Evolutionary conservation across 2,888 invertebrate species (phyloP), one percentile per base, ranked within the genome.

Genomic region (Autographa pulchrina): DNA sequence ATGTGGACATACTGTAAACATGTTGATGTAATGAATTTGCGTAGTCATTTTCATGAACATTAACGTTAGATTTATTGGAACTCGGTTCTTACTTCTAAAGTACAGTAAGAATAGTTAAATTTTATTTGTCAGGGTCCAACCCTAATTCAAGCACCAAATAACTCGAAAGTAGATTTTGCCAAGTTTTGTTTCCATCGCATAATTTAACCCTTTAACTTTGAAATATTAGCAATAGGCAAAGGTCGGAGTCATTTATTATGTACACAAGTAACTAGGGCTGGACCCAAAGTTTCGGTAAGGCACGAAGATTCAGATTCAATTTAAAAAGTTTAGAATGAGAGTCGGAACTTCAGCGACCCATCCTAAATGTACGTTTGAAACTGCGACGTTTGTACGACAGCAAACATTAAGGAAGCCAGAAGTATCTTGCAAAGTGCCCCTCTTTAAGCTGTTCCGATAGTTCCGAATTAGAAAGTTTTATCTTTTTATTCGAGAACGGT

Each of bases 251-350:
- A 89, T 92, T 91, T 90, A 91, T 89, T 89, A 91, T 89, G 89
- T 89, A 90, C 80, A 85, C 82, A 85, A 82, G 84, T 85, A 87
- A 85, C 80, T 86, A 83, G 77, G 80, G 80, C 74, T 72, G 67
- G 73, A 65, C 67, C 68, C 62, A 4, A 89, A 90, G 84, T 87
- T 86, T 73, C 65, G 58, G 60, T 25, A 31, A 68, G 68, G 70
- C 77, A 72, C 69, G 77, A 83, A 88, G 85, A 86, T 86, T 88
- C 85, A 75, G 81, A 92, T 90, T 92, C 89, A 92, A 93, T 92
- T 92, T 91, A 88, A 91, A 91, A 93, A 93, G 89, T 93, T 93
- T 83, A 77, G 74, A 84, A 82, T 82, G 87, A 85, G 85, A 78
- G 82, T 86, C 78, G 72, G 73, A 85, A 89, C 80, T 90, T 87